Conservation (phyloP, 2,113 vertebrate species). For the Carollia perspicillata region DNA sequence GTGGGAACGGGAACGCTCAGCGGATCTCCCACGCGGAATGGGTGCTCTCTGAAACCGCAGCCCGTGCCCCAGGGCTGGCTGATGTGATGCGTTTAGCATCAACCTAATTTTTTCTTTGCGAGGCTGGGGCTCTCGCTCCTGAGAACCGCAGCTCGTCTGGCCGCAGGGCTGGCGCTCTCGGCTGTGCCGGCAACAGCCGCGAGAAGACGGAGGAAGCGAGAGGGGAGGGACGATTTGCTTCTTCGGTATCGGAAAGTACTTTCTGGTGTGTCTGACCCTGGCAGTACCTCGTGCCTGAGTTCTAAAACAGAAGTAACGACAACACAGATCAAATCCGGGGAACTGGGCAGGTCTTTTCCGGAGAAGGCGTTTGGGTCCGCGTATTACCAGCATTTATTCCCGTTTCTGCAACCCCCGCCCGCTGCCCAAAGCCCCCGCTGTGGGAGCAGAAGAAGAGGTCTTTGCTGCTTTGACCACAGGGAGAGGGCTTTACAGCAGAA, state of each 20-base stretch:
- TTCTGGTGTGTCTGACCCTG: neutral
- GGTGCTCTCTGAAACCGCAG: neutral
- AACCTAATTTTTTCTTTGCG: neutral
- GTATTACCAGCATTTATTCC: fast-evolving
- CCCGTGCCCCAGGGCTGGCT: neutral
- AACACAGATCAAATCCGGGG: neutral
- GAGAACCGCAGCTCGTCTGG: too few relatives aligned
- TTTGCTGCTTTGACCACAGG: too few relatives aligned
- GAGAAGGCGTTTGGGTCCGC: neutral
- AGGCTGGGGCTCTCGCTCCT: neutral
- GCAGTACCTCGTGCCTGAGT: neutral
- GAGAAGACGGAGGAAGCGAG: neutral
- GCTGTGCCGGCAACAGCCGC: neutral
- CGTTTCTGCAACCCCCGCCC: neutral
- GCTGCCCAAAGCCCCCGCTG: neutral
- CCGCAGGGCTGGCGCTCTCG: too few relatives aligned
- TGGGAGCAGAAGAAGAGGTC: neutral
- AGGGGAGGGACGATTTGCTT: neutral
- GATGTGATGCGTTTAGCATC: neutral
- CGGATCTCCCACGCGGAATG: neutral
- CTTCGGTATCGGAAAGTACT: neutral
- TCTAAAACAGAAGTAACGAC: conserved; percentile 4
- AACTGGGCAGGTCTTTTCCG: neutral
- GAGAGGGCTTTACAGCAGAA: neutral
- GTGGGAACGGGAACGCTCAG: neutral